Evolutionary conservation across 1,140 invertebrate genomes (phyloP), one percentile per base, ranked within the genome.

Genomic region (Camponotus pennsylvanicus): DNA sequence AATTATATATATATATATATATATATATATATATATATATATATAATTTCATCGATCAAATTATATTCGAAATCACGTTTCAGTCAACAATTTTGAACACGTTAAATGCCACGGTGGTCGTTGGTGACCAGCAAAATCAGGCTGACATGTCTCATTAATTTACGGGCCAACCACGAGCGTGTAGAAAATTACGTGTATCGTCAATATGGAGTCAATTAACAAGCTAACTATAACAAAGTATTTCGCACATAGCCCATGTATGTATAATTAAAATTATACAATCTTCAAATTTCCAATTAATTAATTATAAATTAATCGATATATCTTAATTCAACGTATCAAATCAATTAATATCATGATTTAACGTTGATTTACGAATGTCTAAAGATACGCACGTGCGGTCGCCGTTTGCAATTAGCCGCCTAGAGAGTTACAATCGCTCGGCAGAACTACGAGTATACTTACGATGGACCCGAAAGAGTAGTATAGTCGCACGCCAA

Each of bases 381-480:
- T 34, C 18, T 52, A 11, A 11, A 11, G 40, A 59, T 61, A 37
- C 69, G 55, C 27, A 42, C 69, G 57, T 13, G 67, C 45, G 15
- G 66, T 67, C 79, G 32, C 69, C 84, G 75, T 67, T 70, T 75
- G 76, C 76, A 79, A 21, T 42, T 21, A 67, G 69, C 52, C 77
- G 55, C 15, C 45, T 84, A 27, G 64, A 76, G 21, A 79, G 45
- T 69, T 59, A 85, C 84, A 79, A 90, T 86, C 73, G 57, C 82
- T 86, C 70, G 82, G 64, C 27, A 75, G 55, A 86, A 79, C 63
- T 79, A 70, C 82, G 63, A 69, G 27, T 66, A 91, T 91, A 91
- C 90, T 91, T 91, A 91, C 90, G 75, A 59, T 86, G 57, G 77
- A 88, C 86, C 86, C 80, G 89, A 90, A 90, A 75, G 69, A 69